Percentiles rank a stretch among this genome's conserved stretches.
phyloP scores from a whole-genome alignment of 2,888 invertebrate genomes.

The Marasmarcha lunaedactyla region DNA sequence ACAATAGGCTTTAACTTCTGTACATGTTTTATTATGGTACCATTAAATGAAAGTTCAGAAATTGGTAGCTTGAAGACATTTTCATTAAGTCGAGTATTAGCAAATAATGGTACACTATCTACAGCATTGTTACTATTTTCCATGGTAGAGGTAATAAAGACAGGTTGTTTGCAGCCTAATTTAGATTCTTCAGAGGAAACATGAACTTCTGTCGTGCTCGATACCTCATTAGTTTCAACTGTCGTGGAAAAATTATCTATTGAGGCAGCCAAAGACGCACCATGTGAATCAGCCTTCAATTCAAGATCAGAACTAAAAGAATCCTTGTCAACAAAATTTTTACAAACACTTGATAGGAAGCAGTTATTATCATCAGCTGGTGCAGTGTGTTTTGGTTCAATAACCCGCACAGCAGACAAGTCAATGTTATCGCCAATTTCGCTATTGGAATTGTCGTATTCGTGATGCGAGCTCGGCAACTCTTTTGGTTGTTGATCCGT shows the following conservation, averaged over 20 bases:
- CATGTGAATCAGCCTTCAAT: conserved; percentile 30
- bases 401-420: conserved; percentile 33
- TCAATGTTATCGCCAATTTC: conserved; percentile 38
- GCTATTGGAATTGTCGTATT: conserved; percentile 29
- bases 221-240: conserved; percentile 45
- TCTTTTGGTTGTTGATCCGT: conserved; percentile 22
- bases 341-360: conserved; percentile 26
- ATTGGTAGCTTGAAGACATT: conserved; percentile 58
- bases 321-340: conserved; percentile 28
- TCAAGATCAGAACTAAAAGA: conserved; percentile 29
- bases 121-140: conserved; percentile 66
- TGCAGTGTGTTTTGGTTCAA: conserved; percentile 34
- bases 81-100: conserved; percentile 37
- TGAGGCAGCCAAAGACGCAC: conserved; percentile 32
- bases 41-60: conserved; percentile 58
- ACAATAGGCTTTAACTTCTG: conserved; percentile 58
- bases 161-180: conserved; percentile 38
- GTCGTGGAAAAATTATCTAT: conserved; percentile 41
- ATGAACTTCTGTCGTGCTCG: conserved; percentile 37
- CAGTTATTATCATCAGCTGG: conserved; percentile 27
- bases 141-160: conserved; percentile 62
- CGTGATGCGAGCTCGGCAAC: conserved; percentile 27
- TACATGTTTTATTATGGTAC: conserved; percentile 56
- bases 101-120: conserved; percentile 53
- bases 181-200: conserved; percentile 49